Base-by-base conservation (phyloP, 1,140 invertebrate genomes). In the Archegozetes longisetosus region DNA sequence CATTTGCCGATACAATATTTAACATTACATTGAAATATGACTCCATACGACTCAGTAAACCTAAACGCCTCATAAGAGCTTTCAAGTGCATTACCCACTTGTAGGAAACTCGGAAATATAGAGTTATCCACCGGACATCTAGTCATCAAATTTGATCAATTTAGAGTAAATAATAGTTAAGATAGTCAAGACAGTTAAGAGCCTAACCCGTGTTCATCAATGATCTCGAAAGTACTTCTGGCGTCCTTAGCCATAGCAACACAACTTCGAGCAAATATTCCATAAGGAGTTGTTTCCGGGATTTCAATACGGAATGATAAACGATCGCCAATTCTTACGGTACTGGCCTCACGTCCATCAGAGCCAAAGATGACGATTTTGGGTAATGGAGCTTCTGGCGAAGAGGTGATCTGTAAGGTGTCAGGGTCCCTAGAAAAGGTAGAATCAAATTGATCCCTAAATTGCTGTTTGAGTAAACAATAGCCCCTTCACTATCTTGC, bases 221-320 rank as follows among this genome's bases (percentile, higher is more conserved):
- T 92, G 68, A 94, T 93, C 68, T 91, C 86, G 80, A 93, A 93
- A 20, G 88, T 93, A 68, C 86, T 92, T 74, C 90, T 86, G 0
- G 89, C 88, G 70, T 94, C 90, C 73, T 94, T 94, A 47, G 89
- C 90, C 90, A 94, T 94, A 32, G 90, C 90, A 25, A 93, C 85
- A 70, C 89, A 94, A 70, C 88, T 92, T 68, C 89, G 82, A 29
- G 90, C 90, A 71, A 93, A 94, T 66, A 94, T 94, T 61, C 89
- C 89, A 69, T 93, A 93, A 9, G 89, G 90, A 74, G 90, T 93
- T 71, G 90, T 86, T 80, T 91, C 87, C 1, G 89, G 89, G 66
- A 94, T 94, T 75, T 93, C 88, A 73, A 93, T 93, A 70, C 88
- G 82, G 81, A 94, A 93, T 17, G 88, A 91, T 61, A 94, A 82